Conservation (phyloP, 2,888 invertebrate species). For the Lamproptera curius region DNA sequence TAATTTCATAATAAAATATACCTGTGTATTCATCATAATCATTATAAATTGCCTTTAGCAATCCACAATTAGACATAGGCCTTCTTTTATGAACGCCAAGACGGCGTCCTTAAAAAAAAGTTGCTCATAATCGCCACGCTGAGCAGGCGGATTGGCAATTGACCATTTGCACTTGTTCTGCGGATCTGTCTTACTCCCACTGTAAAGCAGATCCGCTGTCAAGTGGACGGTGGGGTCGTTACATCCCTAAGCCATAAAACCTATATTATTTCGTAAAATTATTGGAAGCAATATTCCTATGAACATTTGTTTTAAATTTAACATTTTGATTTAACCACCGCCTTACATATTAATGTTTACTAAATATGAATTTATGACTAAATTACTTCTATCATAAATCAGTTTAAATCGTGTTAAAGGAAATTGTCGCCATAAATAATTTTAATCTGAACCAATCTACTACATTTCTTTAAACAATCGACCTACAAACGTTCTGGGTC, state of each 20-base stretch:
- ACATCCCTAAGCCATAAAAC: not conserved
- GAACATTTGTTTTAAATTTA: not conserved
- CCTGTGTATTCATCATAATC: not conserved
- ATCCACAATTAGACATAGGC: too few relatives aligned
- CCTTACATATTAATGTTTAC: not conserved
- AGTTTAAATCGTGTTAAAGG: not conserved
- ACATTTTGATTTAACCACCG: not conserved
- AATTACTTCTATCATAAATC: not conserved
- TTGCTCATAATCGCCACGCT: too few relatives aligned
- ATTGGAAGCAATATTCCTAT: not conserved
- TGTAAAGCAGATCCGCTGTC: too few relatives aligned
- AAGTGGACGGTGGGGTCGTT: too few relatives aligned
- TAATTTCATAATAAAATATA: not conserved
- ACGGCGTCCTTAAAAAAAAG: too few relatives aligned
- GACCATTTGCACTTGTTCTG: too few relatives aligned
- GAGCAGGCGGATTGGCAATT: too few relatives aligned
- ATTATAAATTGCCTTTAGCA: too few relatives aligned
- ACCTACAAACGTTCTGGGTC: not conserved
- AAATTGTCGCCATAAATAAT: not conserved
- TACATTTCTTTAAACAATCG: not conserved
- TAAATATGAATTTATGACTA: not conserved
- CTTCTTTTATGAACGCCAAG: too few relatives aligned
- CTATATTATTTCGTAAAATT: not conserved
- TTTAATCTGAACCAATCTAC: not conserved
- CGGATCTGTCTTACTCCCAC: too few relatives aligned